Evolutionary conservation across 2,888 invertebrate genomes (phyloP), one percentile per base, ranked within the genome.

Genomic region (Macropis europaea): DNA sequence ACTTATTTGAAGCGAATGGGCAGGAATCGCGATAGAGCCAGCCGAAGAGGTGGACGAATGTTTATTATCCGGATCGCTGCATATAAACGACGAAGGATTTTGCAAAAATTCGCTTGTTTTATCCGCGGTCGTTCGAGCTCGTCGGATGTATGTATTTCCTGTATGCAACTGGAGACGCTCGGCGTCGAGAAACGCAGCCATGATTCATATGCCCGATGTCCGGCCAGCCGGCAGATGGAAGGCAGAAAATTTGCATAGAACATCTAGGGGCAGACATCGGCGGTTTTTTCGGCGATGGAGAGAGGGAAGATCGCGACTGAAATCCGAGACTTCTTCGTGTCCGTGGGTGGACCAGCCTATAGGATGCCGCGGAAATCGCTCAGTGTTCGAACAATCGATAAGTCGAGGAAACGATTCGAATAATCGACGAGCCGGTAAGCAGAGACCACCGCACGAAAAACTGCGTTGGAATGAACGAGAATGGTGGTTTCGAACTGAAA

Each of bases 231-330:
- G 30, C 53, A 38, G 57, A 66, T 63, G 60, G 69, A 67, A 56
- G 74, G 59, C 15, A 50, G 67, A 17, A 64, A 75, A 79, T 77
- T 79, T 72, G 69, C 81, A 72, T 77, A 81, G 42, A 60, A 60
- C 69, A 76, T 61, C 66, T 61, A 73, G 68, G 61, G 61, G 66
- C 60, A 59, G 71, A 66, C 63, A 30, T 48, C 15, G 52, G 42
- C 42, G 42, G 34, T 68, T 32, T 75, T 73, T 74, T 48, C 40
- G 30, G 48, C 11, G 7, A 48, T 17, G 9, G 6, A 26, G 22
- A 0, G 7, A 15, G 54, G 17, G 43, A 45, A 64, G 64, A 60
- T 54, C 57, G n/a, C n/a, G 61, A 69, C 45, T 64, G 77, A 69
- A 79, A 79, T 38, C 36, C 47, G 78, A 81, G 66, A 81, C 32